Evolutionary conservation across 2,113 vertebrate species (phyloP), one percentile per base, ranked within the genome.

Genomic region (Silurus glanis): DNA sequence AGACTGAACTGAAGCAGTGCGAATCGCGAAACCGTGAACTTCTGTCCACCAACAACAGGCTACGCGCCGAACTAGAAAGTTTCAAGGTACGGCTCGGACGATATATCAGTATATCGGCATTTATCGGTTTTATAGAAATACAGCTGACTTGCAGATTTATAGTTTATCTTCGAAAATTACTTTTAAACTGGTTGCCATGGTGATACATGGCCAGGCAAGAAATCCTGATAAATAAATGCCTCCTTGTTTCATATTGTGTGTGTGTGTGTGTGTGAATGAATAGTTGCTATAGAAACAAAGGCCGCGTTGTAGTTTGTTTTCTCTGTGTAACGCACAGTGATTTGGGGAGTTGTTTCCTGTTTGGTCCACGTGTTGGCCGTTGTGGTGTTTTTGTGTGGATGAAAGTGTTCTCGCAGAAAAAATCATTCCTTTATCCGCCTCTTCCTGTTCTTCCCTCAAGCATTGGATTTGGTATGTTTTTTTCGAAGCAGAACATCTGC

Each of bases 1-100:
- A 99, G 91, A 90, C 95, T 0, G 97, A 99, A 89, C 93, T 99
- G 87, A 97, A 98, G 28, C 97, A 98, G 21, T 96, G 94, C 1
- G 98, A 99, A 87, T 91, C 93, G 51, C 95, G 96, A 84, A 99
- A 99, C 93, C 94, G 96, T n/a, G 97, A 99, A 14, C 96, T 99
- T 0, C 93, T 97, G 17, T 91, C 96, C 0, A 94, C 97, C 80
- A 99, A 98, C 91, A 96, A 93, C 87, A 94, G 95, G 12, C 94
- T 99, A 19, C 94, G 94, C 1, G 89, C 95, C 92, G 97, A 99
- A 45, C 94, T 99, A 74, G 98, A 99, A 69, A 92, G 86, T 45
- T 91, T 97, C 80, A 97, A 97, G 97, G 98, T 98, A 92, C 89
- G 14, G 59, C 2, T 75, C 45, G 14, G 10, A 25, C 21, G 21